Percentiles rank a stretch among this genome's conserved stretches.
These are phyloP conservation scores for Drosophila kohkoa DNA, from an alignment of 1,140 invertebrate species.

Conservation along the genomic window DNA sequence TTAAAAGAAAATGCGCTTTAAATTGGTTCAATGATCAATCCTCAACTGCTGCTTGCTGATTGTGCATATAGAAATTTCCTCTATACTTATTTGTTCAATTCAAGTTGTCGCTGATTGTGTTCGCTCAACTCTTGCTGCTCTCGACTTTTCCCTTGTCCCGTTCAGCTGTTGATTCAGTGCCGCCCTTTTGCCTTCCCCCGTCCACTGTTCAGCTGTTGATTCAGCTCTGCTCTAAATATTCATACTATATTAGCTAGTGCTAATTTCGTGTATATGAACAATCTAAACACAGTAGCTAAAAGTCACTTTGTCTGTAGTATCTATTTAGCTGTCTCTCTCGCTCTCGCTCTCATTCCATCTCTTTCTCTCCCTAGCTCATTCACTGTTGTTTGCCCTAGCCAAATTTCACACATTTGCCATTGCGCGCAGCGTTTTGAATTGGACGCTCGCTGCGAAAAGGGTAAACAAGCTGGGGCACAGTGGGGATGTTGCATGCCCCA, in stretches of 20 bases:
- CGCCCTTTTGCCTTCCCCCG: too few species aligned
- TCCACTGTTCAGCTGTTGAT: neutral
- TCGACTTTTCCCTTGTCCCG: neutral
- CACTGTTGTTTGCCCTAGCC: slow-evolving; percentile 13
- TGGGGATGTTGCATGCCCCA: slow-evolving; percentile 30
- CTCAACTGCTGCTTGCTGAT: too few species aligned
- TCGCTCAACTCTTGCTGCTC: neutral
- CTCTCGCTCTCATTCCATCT: neutral
- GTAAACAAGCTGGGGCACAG: slow-evolving; percentile 22
- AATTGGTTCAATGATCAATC: too few species aligned
- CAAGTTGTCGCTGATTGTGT: too few species aligned
- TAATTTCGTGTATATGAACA: slow-evolving; percentile 24
- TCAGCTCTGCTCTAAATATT: slow-evolving; percentile 23
- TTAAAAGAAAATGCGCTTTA: too few species aligned
- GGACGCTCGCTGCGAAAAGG: slow-evolving; percentile 19
- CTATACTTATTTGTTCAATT: too few species aligned
- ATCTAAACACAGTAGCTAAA: slow-evolving; percentile 13
- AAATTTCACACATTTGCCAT: slow-evolving; percentile 41
- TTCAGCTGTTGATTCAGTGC: neutral
- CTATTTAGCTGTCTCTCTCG: neutral
- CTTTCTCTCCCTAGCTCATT: neutral
- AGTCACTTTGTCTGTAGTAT: neutral
- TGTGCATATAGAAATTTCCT: too few species aligned
- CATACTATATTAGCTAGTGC: slow-evolving; percentile 36
- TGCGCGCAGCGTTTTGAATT: slow-evolving; percentile 25